These are phyloP conservation scores for Hycleus phaleratus DNA, from an alignment of 1,140 invertebrate genomes.

Conservation along the genomic window DNA sequence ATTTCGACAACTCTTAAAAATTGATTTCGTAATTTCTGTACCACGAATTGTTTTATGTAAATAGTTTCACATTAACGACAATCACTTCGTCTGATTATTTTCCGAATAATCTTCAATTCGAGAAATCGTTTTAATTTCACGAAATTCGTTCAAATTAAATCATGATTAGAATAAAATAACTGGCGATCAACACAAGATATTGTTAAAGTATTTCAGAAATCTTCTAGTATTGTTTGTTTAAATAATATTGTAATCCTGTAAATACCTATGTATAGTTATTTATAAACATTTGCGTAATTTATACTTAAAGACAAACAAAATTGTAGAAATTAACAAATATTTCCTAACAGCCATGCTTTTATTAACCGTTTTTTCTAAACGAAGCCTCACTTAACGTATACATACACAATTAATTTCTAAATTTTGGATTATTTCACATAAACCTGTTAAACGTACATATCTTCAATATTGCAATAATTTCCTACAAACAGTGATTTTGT, in stretches of 20 bases:
- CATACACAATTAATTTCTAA: background rate
- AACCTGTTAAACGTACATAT: slow-evolving; percentile 18
- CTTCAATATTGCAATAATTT: slow-evolving; percentile 19
- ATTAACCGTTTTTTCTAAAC: slow-evolving; percentile 1
- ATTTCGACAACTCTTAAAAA: background rate
- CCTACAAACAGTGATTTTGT: background rate
- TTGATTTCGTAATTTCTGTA: slow-evolving; percentile 1
- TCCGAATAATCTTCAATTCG: background rate
- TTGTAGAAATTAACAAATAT: slow-evolving; percentile 23
- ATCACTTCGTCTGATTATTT: slow-evolving; percentile 19
- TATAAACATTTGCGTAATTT: slow-evolving; percentile 29
- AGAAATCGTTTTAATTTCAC: background rate
- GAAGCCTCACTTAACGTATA: too few species aligned
- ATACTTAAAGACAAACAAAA: slow-evolving; percentile 6
- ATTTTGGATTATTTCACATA: background rate
- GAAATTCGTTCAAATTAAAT: background rate
- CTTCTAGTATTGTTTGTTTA: slow-evolving; percentile 23
- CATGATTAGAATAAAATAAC: background rate
- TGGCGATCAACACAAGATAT: slow-evolving; percentile 4
- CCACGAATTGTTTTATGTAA: background rate
- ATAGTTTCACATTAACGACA: slow-evolving; percentile 20
- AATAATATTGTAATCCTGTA: slow-evolving; percentile 30
- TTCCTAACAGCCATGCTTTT: slow-evolving; percentile 20
- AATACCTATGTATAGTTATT: slow-evolving; percentile 42
- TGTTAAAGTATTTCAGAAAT: slow-evolving; percentile 24